These are phyloP conservation scores for Bombus haemorrhoidalis DNA, from an alignment of 1,140 invertebrate genomes.

Conservation along the genomic window DNA sequence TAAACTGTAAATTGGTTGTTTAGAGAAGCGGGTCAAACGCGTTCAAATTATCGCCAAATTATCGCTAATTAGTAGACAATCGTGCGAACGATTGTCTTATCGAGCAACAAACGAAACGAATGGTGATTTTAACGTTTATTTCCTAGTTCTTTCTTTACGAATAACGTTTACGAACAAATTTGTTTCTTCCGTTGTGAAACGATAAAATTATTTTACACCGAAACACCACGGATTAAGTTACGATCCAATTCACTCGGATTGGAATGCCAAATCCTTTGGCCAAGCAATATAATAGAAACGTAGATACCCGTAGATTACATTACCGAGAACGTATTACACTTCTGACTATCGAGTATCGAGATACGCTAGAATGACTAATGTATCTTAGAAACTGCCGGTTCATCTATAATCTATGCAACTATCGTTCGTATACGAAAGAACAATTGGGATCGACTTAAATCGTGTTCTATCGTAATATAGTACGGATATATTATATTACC, in stretches of 20 bases:
- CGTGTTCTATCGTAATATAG: not conserved
- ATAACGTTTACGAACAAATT: not conserved
- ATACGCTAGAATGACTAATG: slow-evolving; percentile 11
- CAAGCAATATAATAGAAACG: slow-evolving; percentile 24
- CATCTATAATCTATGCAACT: not conserved
- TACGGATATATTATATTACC: too few species aligned
- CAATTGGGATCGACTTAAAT: not conserved
- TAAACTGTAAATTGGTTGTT: not conserved
- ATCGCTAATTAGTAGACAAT: too few species aligned
- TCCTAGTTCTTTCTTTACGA: not conserved
- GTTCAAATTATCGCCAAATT: too few species aligned
- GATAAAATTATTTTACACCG: not conserved
- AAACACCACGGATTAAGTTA: not conserved
- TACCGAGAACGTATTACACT: slow-evolving; percentile 21
- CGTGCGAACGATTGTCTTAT: too few species aligned
- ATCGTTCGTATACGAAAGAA: not conserved
- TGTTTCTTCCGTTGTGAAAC: not conserved
- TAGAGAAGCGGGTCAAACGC: not conserved
- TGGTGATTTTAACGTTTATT: not conserved
- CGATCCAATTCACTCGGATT: slow-evolving; percentile 3
- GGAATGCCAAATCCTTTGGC: slow-evolving; percentile 29
- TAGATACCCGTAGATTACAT: slow-evolving; percentile 39
- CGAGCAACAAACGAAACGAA: too few species aligned
- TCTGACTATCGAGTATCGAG: slow-evolving; percentile 21
- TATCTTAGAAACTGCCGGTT: not conserved